Percentiles rank a stretch among this genome's conserved stretches.
Evolutionary conservation across 2,113 vertebrate genomes (phyloP).

Genomic region (Ptilorrhoa leucosticta): DNA sequence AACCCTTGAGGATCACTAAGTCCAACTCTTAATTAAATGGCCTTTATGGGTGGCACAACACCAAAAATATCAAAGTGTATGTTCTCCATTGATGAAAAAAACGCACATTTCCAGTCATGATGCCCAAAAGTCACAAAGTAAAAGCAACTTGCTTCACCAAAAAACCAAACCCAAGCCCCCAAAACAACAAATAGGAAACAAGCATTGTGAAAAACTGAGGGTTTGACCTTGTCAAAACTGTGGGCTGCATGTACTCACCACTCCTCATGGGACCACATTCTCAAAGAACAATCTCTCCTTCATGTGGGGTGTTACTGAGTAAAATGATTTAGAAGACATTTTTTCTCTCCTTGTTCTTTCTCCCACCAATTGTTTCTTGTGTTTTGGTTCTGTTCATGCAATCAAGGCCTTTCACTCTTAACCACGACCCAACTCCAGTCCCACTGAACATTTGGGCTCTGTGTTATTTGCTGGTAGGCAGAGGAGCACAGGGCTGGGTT

Average conservation of each 20-base stretch:
- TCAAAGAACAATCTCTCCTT: neutral
- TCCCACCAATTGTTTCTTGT: slow-evolving; percentile 47
- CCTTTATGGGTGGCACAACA: neutral
- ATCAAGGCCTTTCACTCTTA: slow-evolving; percentile 41
- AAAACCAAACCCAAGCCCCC: neutral
- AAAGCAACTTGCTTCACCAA: neutral
- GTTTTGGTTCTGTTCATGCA: slow-evolving; percentile 60
- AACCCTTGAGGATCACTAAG: neutral
- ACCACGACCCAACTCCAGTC: slow-evolving; percentile 47
- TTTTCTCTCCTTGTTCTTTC: neutral
- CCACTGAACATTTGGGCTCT: neutral
- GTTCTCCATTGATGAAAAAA: neutral
- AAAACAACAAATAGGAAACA: neutral
- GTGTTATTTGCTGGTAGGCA: neutral
- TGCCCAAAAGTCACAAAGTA: neutral
- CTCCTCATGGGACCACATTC: neutral
- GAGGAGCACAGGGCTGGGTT: neutral
- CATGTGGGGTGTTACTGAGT: slow-evolving; percentile 12
- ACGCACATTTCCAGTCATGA: neutral
- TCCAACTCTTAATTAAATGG: neutral
- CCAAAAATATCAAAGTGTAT: neutral
- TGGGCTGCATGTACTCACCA: neutral
- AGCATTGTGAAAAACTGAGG: neutral
- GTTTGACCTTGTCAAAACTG: neutral
- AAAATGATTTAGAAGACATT: slow-evolving; percentile 5